Percentiles rank a stretch among this genome's conserved stretches.
phyloP scores from a whole-genome alignment of 2,888 invertebrate species.

The Unio delphinus region DNA sequence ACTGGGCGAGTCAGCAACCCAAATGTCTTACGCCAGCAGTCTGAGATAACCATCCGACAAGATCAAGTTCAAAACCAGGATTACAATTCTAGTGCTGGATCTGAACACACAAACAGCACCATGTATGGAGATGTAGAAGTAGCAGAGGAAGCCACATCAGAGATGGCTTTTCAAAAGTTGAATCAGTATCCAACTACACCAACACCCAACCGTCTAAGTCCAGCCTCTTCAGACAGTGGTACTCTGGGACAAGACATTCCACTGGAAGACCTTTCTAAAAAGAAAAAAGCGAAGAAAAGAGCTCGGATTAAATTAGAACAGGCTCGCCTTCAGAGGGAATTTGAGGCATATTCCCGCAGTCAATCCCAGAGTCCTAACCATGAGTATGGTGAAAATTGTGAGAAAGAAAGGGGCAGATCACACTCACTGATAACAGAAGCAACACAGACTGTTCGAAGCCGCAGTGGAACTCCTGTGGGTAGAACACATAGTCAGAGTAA shows the following conservation, averaged over 20 bases:
- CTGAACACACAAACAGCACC: neutral
- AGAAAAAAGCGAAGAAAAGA: constrained; percentile 34
- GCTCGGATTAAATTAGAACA: constrained; percentile 20
- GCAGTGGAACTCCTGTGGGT: constrained; percentile 35
- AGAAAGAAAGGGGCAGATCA: constrained; percentile 31
- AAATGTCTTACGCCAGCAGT: too few relatives aligned
- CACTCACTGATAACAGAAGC: constrained; percentile 35
- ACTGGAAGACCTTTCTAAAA: constrained; percentile 66
- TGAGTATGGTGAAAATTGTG: constrained; percentile 17
- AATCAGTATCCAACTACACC: constrained; percentile 45
- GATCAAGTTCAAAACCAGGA: too few relatives aligned
- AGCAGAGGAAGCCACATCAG: constrained; percentile 62
- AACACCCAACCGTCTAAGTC: constrained; percentile 22
- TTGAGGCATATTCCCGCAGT: constrained; percentile 35
- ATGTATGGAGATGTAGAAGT: constrained; percentile 37
- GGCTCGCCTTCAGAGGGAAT: constrained; percentile 34
- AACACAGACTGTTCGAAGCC: constrained; percentile 20
- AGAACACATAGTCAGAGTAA: constrained; percentile 44
- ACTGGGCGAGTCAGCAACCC: too few relatives aligned
- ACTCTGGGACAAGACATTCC: constrained; percentile 66
- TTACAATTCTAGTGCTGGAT: too few relatives aligned
- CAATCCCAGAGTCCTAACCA: constrained; percentile 58
- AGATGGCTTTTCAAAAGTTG: constrained; percentile 63
- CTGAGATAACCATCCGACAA: too few relatives aligned
- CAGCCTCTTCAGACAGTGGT: constrained; percentile 34